Percentiles rank a stretch among this genome's conserved stretches.
Conservation (phyloP, 2,888 invertebrate genomes). For the Cephus nigrinus region DNA sequence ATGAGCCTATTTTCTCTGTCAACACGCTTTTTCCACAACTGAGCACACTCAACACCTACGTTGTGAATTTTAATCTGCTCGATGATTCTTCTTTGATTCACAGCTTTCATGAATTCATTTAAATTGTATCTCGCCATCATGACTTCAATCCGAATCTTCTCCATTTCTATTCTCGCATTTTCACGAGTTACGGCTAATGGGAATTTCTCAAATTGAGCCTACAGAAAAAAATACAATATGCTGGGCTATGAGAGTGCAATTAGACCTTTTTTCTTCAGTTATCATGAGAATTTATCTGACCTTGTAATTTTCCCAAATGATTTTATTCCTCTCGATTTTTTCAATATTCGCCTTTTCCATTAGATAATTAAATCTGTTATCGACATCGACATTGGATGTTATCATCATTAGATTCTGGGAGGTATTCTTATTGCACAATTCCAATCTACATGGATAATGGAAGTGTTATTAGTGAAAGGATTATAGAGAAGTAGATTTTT, state of each 20-base stretch:
- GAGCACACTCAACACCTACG: conserved; percentile 14
- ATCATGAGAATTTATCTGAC: conserved; percentile 2
- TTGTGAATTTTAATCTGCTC: conserved; percentile 17
- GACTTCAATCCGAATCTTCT: conserved; percentile 9
- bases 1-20: conserved; percentile 16
- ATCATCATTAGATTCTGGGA: not conserved
- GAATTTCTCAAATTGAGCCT: conserved; percentile 20
- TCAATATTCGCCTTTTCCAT: not conserved
- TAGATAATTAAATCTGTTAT: not conserved
- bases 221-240: not conserved
- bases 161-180: conserved; percentile 1
- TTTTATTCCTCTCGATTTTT: not conserved
- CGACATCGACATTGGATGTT: not conserved
- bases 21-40: conserved; percentile 14
- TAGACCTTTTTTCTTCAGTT: not conserved
- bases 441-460: not conserved
- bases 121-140: conserved; percentile 21
- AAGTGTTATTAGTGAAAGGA: not conserved
- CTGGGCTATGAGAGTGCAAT: not conserved
- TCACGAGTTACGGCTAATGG: conserved; percentile 21
- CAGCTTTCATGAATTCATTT: conserved; percentile 9
- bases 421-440: not conserved
- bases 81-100: conserved; percentile 14
- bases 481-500: not conserved
- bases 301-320: conserved; percentile 21